Evolutionary conservation across 2,113 vertebrate species (phyloP).

Genomic region (Xyliphius kryptos): DNA sequence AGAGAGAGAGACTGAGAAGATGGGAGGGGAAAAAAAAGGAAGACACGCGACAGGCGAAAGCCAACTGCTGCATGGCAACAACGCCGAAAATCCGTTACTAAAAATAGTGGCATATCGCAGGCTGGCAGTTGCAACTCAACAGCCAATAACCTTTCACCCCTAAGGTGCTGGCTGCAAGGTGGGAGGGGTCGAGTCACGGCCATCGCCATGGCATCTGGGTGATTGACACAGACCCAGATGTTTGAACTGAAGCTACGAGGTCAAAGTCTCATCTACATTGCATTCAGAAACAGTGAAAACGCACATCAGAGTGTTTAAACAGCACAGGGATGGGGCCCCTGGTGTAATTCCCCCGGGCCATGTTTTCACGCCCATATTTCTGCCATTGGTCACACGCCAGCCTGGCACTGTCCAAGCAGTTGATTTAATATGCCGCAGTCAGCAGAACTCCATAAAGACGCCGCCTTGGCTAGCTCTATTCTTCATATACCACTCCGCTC

Average conservation of each 20-base stretch:
- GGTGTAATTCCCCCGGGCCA: no score
- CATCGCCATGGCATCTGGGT: no score
- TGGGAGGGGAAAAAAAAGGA: constrained; percentile 15
- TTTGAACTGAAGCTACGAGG: constrained; percentile 26
- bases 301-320: no score
- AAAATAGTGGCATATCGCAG: constrained; percentile 57
- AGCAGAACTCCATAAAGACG: constrained; percentile 44
- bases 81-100: constrained; percentile 59
- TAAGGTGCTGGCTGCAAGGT: constrained; percentile 29
- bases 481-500: constrained; percentile 21
- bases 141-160: constrained; percentile 68
- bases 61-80: constrained; percentile 68
- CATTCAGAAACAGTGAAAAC: no score
- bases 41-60: constrained; percentile 41
- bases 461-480: no score
- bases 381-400: constrained; percentile 34
- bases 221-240: constrained; percentile 44
- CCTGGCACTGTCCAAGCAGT: no score
- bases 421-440: constrained; percentile 40
- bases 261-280: constrained; percentile 31
- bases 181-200: no score
- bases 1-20: constrained; percentile 2
- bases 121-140: constrained; percentile 50
- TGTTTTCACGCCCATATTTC: constrained; percentile 23
- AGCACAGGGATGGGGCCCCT: no score